Conservation (phyloP, 2,888 invertebrate species). For the Subacronicta megacephala region DNA sequence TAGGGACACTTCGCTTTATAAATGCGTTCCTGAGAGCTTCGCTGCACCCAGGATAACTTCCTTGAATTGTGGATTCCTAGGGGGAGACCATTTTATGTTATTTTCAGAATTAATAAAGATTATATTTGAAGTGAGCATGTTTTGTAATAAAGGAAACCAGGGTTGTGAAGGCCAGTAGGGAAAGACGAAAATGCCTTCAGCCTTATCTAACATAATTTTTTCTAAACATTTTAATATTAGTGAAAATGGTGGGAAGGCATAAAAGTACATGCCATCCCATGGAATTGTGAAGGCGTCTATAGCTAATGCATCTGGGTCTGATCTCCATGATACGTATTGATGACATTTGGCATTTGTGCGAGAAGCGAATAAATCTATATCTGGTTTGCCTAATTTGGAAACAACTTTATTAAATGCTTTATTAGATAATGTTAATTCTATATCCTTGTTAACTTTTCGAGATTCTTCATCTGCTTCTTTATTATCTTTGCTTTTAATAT, state of each 20-base stretch:
- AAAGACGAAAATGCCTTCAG: constrained; percentile 12
- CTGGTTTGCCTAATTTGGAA: constrained; percentile 2
- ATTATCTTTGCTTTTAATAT: constrained; percentile 6
- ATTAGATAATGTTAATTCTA: not conserved
- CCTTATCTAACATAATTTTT: constrained; percentile 4
- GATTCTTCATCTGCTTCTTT: constrained; percentile 1
- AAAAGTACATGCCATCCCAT: constrained; percentile 3
- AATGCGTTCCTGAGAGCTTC: constrained; percentile 15
- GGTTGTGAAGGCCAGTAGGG: constrained; percentile 14
- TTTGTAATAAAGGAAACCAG: constrained; percentile 6
- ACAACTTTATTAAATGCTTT: not conserved
- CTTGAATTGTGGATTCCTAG: constrained; percentile 5
- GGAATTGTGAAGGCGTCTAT: constrained; percentile 14
- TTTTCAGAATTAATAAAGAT: not conserved
- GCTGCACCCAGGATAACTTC: constrained; percentile 19
- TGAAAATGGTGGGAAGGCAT: constrained; percentile 13
- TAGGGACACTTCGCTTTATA: not conserved
- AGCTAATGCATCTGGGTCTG: constrained; percentile 6
- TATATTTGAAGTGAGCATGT: not conserved
- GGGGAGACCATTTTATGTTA: not conserved
- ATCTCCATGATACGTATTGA: constrained; percentile 4
- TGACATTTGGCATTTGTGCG: constrained; percentile 12
- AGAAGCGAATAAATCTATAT: constrained; percentile 15
- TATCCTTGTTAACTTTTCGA: constrained; percentile 1
- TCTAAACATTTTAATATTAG: constrained; percentile 7